Base-by-base conservation (phyloP, 2,797 vertebrate genomes). In the Emys orbicularis region DNA sequence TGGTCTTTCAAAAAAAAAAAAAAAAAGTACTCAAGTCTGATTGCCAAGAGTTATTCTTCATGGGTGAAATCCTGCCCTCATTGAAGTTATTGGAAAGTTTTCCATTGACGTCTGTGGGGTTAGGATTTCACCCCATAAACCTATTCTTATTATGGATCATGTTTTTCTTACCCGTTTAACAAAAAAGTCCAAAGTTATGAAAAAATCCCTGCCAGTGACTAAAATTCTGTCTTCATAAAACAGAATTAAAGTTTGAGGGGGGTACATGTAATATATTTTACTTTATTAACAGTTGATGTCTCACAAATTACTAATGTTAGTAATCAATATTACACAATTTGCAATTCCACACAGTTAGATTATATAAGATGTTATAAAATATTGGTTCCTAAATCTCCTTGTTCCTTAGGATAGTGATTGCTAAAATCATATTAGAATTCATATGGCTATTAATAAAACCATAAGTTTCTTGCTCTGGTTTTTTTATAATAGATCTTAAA, bases 351-450 rank as follows among this genome's bases (percentile, higher is more conserved):
- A 95, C 87, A 59, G 94, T 87, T 96, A 96, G 87, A 88, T 50
- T 95, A 93, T 90, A 92, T 54, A 68, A 87, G 94, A 81, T 54
- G 77, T 84, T 80, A 83, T 54, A 68, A 87, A 96, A 81, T 54
- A 80, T 82, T 82, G 81, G 77, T 54, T 87, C 94, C 89, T 90
- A 84, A 92, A 96, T 91, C 74, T 95, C 85, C 61, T 49, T 61
- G 13, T n/a, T 61, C 31, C 31, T 96, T 97, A 61, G 41, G 88
- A 16, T 52, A 82, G 53, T 4, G 2, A 79, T 34, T 74, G 82
- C 81, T 65, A 86, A 88, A 94, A 97, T 96, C 6, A 86, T 59
- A 83, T 95, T 95, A 93, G 93, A 96, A 95, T 74, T 68, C 91
- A 81, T 86, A 57, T 90, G 72, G 81, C 82, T 93, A 74, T 93